Percentiles rank a stretch among this genome's conserved stretches.
These are phyloP conservation scores for Notocelia uddmanniana DNA, from an alignment of 2,888 invertebrate species.

Conservation along the genomic window DNA sequence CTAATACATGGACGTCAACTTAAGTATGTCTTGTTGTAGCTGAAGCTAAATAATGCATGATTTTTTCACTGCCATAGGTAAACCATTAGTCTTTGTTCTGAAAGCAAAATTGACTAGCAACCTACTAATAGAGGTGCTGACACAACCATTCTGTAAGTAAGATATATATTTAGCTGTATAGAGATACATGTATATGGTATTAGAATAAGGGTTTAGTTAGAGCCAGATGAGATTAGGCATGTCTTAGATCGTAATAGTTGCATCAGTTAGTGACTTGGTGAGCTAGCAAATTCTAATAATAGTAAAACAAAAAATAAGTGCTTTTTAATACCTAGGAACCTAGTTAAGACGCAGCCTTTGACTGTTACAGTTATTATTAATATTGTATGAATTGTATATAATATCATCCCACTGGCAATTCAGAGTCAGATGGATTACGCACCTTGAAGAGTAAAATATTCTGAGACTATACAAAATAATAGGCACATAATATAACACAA, in stretches of 20 bases:
- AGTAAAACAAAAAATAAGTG: not conserved
- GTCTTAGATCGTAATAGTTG: slow-evolving; percentile 14
- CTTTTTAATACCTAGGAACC: not conserved
- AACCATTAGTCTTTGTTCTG: not conserved
- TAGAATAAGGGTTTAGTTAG: slow-evolving; percentile 32
- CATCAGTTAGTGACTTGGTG: slow-evolving; percentile 10
- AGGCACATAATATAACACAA: too few relatives aligned
- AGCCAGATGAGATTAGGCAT: slow-evolving; percentile 38
- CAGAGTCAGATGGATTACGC: too few relatives aligned
- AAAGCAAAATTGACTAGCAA: slow-evolving; percentile 11
- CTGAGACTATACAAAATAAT: too few relatives aligned
- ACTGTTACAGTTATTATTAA: not conserved
- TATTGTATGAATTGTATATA: too few relatives aligned
- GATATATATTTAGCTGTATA: slow-evolving; percentile 15
- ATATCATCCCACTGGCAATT: too few relatives aligned
- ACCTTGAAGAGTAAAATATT: too few relatives aligned
- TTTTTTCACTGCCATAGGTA: not conserved
- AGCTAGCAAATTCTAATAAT: not conserved
- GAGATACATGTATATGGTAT: slow-evolving; percentile 7
- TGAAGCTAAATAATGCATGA: not conserved
- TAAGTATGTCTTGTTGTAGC: slow-evolving; percentile 35
- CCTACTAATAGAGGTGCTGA: slow-evolving; percentile 8
- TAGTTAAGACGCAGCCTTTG: not conserved
- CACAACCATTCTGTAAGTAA: not conserved
- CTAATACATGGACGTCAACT: slow-evolving; percentile 51